Base-by-base conservation (phyloP, 2,888 invertebrate species). In the Thymelicus lineola region DNA sequence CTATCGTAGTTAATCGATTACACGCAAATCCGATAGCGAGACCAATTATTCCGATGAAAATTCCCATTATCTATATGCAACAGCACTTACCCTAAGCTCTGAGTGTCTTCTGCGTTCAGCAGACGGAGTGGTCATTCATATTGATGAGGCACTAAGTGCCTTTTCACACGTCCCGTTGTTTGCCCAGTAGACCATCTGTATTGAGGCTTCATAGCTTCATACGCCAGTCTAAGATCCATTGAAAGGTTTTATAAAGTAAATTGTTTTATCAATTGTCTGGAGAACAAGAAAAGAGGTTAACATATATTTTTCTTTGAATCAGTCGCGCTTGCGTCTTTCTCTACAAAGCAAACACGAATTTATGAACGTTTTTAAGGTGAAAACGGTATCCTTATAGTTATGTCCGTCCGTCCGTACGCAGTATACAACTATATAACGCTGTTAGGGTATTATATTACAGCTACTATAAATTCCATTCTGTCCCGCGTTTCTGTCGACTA, bases 31-130 rank as follows among this genome's bases (percentile, higher is more conserved):
- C 53, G 53, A 53, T 53, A 53, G 53, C 15, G 48, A 50, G 3
- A 7, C 17, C 17, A 20, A 53, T 53, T 53, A 55, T 35, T 55
- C 55, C 55, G 14, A 10, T 12, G 35, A 55, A 55, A 35, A 55
- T 55, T 53, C 53, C 53, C 20, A 53, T 53, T 53, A 53, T 53
- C 53, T 20, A 53, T 53, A 53, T 17, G 53, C 53, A 53, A 53
- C 53, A 53, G 53, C 53, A 53, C 53, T 53, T 53, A 53, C 20
- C 20, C 53, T 17, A 53, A 53, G 53, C 12, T 20, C 53, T 28
- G 53, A 53, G 53, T 53, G 20, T 53, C 53, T 53, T 20, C 53
- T 53, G 53, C 53, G 53, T 53, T 53, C 53, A 53, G 53, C 53
- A 50, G 20, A 53, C 53, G 53, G 20, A 53, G 53, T 55, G 55